Conservation (phyloP, 2,113 vertebrate genomes). For the Lophura nycthemera region DNA sequence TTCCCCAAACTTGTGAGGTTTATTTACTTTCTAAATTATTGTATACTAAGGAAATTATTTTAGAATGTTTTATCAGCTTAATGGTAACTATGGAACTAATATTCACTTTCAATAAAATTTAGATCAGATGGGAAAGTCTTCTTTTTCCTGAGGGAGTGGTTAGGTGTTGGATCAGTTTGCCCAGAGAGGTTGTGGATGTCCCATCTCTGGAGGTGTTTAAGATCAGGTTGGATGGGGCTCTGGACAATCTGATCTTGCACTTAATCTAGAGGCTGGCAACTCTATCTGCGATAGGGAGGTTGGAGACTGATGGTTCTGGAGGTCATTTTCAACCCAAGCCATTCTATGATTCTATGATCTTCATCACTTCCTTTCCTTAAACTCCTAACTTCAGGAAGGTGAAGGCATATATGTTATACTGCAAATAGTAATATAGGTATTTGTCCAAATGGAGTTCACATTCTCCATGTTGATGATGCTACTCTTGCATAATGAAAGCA, state of each 20-base stretch:
- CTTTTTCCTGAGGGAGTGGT: no score
- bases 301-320: no score
- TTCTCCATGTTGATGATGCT: neutral
- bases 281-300: no score
- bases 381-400: accelerated
- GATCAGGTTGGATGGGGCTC: no score
- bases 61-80: neutral
- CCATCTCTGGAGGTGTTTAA: no score
- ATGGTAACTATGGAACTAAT: neutral
- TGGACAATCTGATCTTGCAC: no score
- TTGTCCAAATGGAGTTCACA: neutral
- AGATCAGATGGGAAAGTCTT: no score
- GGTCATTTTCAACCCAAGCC: no score
- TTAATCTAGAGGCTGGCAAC: no score
- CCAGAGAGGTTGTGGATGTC: no score
- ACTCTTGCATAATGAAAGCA: neutral
- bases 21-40: neutral
- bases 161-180: no score
- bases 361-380: neutral
- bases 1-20: neutral
- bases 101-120: neutral
- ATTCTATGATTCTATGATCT: no score
- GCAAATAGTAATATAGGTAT: neutral
- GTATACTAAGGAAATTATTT: neutral
- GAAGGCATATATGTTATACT: neutral